Conservation (phyloP, 1,140 invertebrate species). For the Spodoptera frugiperda region DNA sequence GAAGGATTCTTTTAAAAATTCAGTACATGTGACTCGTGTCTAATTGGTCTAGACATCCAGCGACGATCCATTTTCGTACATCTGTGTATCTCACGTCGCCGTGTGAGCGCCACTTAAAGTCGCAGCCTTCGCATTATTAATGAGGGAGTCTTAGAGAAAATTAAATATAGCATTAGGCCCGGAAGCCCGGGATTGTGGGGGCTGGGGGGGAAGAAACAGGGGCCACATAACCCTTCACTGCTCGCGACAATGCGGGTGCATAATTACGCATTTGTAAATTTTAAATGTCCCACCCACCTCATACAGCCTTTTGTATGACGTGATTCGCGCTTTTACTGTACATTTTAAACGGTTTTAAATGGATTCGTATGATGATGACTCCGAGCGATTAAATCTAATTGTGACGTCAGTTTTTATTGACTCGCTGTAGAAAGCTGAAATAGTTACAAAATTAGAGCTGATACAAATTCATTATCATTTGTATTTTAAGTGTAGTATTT, state of each 20-base stretch:
- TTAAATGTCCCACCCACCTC: conserved; percentile 84
- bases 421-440: conserved; percentile 1
- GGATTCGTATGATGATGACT: conserved; percentile 78
- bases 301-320: conserved; percentile 82
- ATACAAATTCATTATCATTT: not conserved
- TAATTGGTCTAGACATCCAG: conserved; percentile 23
- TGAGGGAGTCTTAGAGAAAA: conserved; percentile 86
- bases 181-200: conserved; percentile 79
- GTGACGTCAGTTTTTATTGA: conserved; percentile 65
- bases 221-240: conserved; percentile 75
- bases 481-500: not conserved
- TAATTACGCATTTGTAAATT: conserved; percentile 86
- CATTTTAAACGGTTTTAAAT: conserved; percentile 77
- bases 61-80: conserved; percentile 59
- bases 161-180: conserved; percentile 86
- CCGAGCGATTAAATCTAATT: conserved; percentile 72
- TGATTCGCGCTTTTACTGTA: conserved; percentile 79
- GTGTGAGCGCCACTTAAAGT: conserved; percentile 85
- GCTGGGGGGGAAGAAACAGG: conserved; percentile 66
- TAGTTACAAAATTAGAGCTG: not conserved
- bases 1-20: conserved; percentile 5
- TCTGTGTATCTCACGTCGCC: conserved; percentile 67
- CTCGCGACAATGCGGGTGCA: conserved; percentile 84
- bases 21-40: not conserved
- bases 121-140: conserved; percentile 85